Conservation (phyloP, 2,888 invertebrate genomes). For the Leucophenga montana region DNA sequence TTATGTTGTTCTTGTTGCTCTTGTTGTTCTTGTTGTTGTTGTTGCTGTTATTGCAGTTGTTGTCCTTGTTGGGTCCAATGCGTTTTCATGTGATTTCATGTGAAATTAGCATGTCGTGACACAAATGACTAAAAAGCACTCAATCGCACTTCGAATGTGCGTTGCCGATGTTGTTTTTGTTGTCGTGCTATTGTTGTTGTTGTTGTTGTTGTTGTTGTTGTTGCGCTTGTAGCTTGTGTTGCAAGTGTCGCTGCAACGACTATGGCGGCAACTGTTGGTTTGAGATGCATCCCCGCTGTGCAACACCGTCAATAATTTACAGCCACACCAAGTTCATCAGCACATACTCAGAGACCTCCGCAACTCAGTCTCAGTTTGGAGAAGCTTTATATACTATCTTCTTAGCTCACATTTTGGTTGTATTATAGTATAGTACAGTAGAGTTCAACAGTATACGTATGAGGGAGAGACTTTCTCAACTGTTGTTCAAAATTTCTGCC, state of each 20-base stretch:
- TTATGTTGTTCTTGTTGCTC: conserved; percentile 15
- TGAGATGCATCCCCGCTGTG: conserved; percentile 57
- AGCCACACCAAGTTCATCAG: conserved; percentile 66
- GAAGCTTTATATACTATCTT: conserved; percentile 7
- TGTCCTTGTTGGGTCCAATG: conserved; percentile 7
- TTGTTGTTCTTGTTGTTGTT: background rate
- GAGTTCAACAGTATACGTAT: no score
- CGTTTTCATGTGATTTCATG: conserved; percentile 57
- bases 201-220: background rate
- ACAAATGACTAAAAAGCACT: conserved; percentile 69
- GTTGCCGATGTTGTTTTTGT: conserved; percentile 5
- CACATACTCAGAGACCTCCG: conserved; percentile 35
- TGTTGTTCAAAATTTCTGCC: background rate
- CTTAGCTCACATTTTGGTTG: conserved; percentile 15
- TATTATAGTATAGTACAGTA: no score
- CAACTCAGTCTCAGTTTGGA: background rate
- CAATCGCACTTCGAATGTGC: conserved; percentile 56
- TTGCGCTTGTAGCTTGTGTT: conserved; percentile 38
- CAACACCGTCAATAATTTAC: conserved; percentile 60
- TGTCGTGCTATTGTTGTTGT: conserved; percentile 2
- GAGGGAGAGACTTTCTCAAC: background rate
- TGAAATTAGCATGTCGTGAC: conserved; percentile 69
- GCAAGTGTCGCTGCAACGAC: conserved; percentile 57
- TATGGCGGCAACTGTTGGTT: no score
- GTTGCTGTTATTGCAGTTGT: background rate